These are phyloP conservation scores for Zonitis immaculata DNA, from an alignment of 2,888 invertebrate genomes.

Conservation along the genomic window DNA sequence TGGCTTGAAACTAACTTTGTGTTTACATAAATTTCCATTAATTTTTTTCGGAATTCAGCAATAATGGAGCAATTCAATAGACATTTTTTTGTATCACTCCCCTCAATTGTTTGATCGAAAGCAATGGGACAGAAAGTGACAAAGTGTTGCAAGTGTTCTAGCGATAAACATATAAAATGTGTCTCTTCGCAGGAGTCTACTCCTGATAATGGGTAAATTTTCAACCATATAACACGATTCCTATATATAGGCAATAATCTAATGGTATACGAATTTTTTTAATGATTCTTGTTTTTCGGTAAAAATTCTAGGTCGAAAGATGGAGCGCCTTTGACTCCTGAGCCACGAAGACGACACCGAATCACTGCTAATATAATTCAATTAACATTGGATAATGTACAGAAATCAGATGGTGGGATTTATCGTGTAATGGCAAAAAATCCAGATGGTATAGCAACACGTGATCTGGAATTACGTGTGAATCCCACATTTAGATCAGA, in stretches of 20 bases:
- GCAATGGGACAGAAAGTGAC: conserved; percentile 48
- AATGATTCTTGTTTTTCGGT: no score
- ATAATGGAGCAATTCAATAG: background rate
- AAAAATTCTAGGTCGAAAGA: conserved; percentile 51
- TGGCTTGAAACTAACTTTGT: conserved; percentile 12
- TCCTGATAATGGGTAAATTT: conserved; percentile 36
- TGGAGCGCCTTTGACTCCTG: conserved; percentile 60
- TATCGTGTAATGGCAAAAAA: conserved; percentile 67
- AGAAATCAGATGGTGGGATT: conserved; percentile 67
- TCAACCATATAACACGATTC: no score
- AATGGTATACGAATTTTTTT: no score
- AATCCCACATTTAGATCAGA: conserved; percentile 46
- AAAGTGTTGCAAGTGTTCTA: conserved; percentile 47
- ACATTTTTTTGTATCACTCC: background rate
- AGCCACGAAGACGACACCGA: conserved; percentile 58
- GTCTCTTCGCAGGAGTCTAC: conserved; percentile 32
- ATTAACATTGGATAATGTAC: conserved; percentile 70
- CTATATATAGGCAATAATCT: no score
- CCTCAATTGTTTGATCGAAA: background rate
- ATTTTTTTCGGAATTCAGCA: no score
- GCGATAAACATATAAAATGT: conserved; percentile 37
- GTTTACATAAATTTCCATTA: background rate
- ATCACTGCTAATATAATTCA: conserved; percentile 63
- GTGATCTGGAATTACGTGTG: conserved; percentile 55
- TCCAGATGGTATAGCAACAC: conserved; percentile 53